These are phyloP conservation scores for Rallus crepitans DNA, from an alignment of 2,797 vertebrate species.

Conservation along the genomic window DNA sequence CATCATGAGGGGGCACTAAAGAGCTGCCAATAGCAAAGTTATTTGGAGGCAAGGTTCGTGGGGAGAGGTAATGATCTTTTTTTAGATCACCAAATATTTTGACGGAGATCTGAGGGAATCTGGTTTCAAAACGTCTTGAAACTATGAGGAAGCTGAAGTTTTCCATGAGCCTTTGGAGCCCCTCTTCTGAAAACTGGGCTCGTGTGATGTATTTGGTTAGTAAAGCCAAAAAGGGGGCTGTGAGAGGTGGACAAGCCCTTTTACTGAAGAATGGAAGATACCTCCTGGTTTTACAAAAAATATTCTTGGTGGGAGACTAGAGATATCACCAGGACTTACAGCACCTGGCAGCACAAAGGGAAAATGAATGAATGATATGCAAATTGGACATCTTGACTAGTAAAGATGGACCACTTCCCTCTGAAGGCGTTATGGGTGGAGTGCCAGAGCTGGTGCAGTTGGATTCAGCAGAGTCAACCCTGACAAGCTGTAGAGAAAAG, in stretches of 20 bases:
- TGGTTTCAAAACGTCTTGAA: background rate
- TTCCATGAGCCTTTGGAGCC: background rate
- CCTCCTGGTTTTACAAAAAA: background rate
- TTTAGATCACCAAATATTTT: background rate
- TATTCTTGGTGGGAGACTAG: background rate
- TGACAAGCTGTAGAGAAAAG: constrained; percentile 1
- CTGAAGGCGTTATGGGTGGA: background rate
- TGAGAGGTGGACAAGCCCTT: background rate
- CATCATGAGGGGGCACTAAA: constrained; percentile 72
- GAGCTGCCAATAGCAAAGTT: constrained; percentile 30
- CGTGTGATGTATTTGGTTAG: background rate
- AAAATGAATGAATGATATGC: constrained; percentile 18
- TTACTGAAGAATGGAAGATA: background rate
- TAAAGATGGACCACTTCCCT: background rate
- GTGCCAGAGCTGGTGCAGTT: background rate
- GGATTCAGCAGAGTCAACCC: background rate
- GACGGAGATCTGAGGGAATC: background rate
- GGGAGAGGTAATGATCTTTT: background rate
- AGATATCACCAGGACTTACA: background rate
- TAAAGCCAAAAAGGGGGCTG: background rate
- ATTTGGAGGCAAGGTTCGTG: background rate
- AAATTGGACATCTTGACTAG: background rate
- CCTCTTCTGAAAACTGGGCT: background rate
- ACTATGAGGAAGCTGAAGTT: background rate
- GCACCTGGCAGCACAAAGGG: constrained; percentile 22